These are phyloP conservation scores for Lacerta bilineata DNA, from an alignment of 2,797 vertebrate genomes.

Conservation along the genomic window DNA sequence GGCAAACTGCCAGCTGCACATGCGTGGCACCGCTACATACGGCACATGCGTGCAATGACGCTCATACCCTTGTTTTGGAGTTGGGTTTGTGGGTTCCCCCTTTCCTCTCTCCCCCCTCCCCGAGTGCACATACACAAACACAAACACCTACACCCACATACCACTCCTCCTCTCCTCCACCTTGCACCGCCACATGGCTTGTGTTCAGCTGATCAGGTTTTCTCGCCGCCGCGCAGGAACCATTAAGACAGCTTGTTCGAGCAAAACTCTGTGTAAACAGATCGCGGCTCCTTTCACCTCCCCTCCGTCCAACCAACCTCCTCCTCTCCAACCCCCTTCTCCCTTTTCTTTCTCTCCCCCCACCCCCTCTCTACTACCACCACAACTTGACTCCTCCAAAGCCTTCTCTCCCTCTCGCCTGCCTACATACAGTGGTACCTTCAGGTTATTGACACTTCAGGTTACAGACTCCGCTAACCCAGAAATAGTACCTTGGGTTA, in stretches of 20 bases:
- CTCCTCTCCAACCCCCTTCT: rapidly evolving
- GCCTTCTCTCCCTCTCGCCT: constrained; percentile 72
- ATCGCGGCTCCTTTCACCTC: constrained; percentile 74
- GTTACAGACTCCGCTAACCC: too few relatives aligned
- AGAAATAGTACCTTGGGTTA: too few relatives aligned
- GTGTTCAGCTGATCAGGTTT: constrained; percentile 95
- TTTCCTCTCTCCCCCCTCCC: constrained; percentile 69
- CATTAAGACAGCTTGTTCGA: constrained; percentile 90
- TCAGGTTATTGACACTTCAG: too few relatives aligned
- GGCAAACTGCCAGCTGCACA: too few relatives aligned
- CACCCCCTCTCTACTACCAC: constrained; percentile 4
- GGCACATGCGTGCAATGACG: too few relatives aligned
- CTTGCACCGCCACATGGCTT: constrained; percentile 85
- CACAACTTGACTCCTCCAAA: constrained; percentile 88
- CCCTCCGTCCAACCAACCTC: too few relatives aligned
- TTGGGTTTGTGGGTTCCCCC: constrained; percentile 46
- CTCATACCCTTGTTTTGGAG: not conserved
- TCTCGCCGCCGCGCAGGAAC: constrained; percentile 93
- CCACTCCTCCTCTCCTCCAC: constrained; percentile 52
- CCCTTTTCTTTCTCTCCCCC: not conserved
- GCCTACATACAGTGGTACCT: constrained; percentile 78
- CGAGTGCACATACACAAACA: not conserved
- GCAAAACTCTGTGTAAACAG: constrained; percentile 90
- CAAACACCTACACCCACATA: not conserved
- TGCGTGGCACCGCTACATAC: too few relatives aligned